These are phyloP conservation scores for Caenorhabditis drosophilae DNA, from an alignment of 2,888 invertebrate genomes.

Conservation along the genomic window DNA sequence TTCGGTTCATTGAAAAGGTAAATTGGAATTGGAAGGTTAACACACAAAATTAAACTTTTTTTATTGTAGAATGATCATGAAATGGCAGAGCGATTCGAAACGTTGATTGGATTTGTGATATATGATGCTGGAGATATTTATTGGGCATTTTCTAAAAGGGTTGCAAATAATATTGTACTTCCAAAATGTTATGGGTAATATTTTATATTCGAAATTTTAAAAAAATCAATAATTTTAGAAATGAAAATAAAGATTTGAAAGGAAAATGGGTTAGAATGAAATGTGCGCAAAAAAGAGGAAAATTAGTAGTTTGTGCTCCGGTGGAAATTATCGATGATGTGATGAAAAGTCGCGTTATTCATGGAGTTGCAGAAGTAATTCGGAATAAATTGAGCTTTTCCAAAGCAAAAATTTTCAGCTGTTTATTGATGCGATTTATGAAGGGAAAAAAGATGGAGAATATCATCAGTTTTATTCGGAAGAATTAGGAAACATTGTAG, in stretches of 20 bases:
- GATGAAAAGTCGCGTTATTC: neutral
- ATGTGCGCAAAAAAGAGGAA: neutral
- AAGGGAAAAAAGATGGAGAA: neutral
- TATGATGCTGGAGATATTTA: slow-evolving; percentile 1
- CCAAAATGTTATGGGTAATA: no score
- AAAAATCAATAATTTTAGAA: no score
- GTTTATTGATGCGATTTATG: neutral
- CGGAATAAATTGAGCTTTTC: neutral
- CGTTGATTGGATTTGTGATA: neutral
- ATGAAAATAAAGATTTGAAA: no score
- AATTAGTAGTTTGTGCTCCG: neutral
- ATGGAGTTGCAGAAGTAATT: slow-evolving; percentile 1
- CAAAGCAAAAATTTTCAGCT: no score
- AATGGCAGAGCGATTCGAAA: neutral
- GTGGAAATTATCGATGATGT: neutral
- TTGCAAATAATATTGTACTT: slow-evolving; percentile 3
- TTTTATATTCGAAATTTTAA: neutral
- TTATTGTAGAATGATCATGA: neutral
- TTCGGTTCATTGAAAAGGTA: neutral
- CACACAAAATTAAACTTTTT: no score
- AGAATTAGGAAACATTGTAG: neutral
- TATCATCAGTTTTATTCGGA: neutral
- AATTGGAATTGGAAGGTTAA: no score
- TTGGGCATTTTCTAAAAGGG: slow-evolving; percentile 4
- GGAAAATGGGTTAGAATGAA: slow-evolving; percentile 5